Evolutionary conservation across 2,888 invertebrate species (phyloP), one percentile per base, ranked within the genome.

Genomic region (Marronus borbonicus): DNA sequence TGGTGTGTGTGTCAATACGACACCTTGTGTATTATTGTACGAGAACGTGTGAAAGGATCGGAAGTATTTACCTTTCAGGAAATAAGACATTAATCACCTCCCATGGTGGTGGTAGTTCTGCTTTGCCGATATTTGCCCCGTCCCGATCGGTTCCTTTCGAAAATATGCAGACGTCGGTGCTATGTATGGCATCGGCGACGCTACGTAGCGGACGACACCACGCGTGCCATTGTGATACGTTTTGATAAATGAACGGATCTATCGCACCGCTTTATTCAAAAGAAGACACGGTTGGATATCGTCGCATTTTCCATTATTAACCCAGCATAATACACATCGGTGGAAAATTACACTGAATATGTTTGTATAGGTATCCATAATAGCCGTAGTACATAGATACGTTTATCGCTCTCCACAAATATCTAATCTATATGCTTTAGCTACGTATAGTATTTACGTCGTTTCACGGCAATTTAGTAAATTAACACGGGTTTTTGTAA

Each of bases 51-150:
- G 77, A 69, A 78, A 78, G 75, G 66, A 69, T 80, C 66, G 72
- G 78, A 81, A 80, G 78, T 78, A 81, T 79, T 81, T 80, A 79
- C 79, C 78, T 80, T 80, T 80, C 81, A 81, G 81, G 81, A 82
- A 81, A 76, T 81, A 81, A 80, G 80, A 80, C 81, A 82, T 82
- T 82, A 82, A 82, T 82, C 82, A 82, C 79, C 72, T 17, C 55
- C 24, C 17, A 55, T 58, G 8, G 72, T 44, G 58, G 75, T 58
- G 76, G 64, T 44, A 68, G 68, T 36, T 72, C 39, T 14, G 36
- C 17, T 55, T 24, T 36, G 4, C 52, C 72, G 72, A n/a, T 60
- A 17, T 72, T 39, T 36, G 31, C 70, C 17, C 10, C 55, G 14
- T n/a, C 17, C 10, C 20, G 70, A 17, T n/a, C 7, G n/a, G 5